phyloP scores from a whole-genome alignment of 2,888 invertebrate genomes.

The Cosmorhoe ocellata region DNA sequence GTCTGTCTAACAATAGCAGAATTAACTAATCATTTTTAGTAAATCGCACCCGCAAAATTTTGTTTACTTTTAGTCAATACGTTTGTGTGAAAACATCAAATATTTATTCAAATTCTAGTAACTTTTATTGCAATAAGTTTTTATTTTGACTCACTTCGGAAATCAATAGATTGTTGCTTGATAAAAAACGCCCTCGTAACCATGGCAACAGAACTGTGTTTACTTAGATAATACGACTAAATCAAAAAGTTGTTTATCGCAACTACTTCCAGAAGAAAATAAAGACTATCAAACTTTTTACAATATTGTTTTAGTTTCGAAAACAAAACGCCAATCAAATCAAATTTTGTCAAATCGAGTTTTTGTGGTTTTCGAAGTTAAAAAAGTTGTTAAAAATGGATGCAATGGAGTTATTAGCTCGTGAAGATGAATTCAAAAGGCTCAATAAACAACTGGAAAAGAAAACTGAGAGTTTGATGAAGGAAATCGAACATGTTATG shows the following conservation, averaged over 20 bases:
- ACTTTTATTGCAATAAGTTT: not conserved
- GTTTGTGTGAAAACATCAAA: not conserved
- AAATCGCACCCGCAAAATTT: not conserved
- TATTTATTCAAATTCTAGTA: not conserved
- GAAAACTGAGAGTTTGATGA: conserved; percentile 72
- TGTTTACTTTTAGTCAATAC: not conserved
- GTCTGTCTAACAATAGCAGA: conserved; percentile 52
- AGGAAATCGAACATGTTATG: conserved; percentile 71
- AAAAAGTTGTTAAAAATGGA: conserved; percentile 53
- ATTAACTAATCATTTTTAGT: not conserved
- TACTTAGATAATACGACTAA: conserved; percentile 37
- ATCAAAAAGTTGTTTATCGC: conserved; percentile 17
- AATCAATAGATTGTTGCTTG: conserved; percentile 10
- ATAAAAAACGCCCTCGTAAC: conserved; percentile 39
- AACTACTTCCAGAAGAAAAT: not conserved
- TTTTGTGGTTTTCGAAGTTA: conserved; percentile 6
- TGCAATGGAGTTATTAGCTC: conserved; percentile 63
- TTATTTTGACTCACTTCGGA: conserved; percentile 17
- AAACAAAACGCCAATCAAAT: no score
- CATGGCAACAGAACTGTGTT: conserved; percentile 55
- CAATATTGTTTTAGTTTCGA: not conserved
- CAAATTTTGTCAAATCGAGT: not conserved
- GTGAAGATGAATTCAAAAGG: conserved; percentile 74
- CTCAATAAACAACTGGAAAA: conserved; percentile 72
- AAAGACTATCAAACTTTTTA: not conserved